phyloP scores from a whole-genome alignment of 2,797 vertebrate genomes.

The Anguilla megastoma region DNA sequence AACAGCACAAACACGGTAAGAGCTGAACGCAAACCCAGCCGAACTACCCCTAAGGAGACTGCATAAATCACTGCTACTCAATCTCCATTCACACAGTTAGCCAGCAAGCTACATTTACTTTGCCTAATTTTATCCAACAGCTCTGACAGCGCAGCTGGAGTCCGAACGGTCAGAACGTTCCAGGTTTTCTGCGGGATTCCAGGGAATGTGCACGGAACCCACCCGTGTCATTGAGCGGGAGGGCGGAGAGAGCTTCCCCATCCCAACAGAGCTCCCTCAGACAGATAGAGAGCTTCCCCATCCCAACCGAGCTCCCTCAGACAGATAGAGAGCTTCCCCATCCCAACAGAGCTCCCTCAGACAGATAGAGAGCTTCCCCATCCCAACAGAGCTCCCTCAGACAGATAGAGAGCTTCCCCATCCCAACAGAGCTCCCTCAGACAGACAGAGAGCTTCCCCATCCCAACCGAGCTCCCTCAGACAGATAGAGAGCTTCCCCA shows the following conservation, averaged over 20 bases:
- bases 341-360: not conserved
- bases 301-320: not conserved
- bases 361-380: not conserved
- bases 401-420: not conserved
- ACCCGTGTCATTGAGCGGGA: not conserved
- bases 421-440: not conserved
- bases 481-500: not conserved
- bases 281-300: not conserved
- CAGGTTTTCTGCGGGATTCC: not conserved
- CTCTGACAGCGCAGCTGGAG: not conserved
- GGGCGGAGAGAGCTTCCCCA: not conserved
- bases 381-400: not conserved
- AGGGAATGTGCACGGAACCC: not conserved
- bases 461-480: not conserved
- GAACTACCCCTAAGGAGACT: not conserved
- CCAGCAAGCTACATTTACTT: slow-evolving; percentile 31
- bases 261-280: not conserved
- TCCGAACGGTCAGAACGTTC: not conserved
- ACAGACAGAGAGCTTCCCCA: not conserved
- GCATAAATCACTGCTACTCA: not conserved
- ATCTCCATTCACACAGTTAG: not conserved
- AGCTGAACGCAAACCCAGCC: not conserved
- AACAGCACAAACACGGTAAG: not conserved
- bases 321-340: not conserved
- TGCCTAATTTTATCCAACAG: slow-evolving; percentile 41